Evolutionary conservation across 2,888 invertebrate genomes (phyloP).

Genomic region (Idaea biselata): DNA sequence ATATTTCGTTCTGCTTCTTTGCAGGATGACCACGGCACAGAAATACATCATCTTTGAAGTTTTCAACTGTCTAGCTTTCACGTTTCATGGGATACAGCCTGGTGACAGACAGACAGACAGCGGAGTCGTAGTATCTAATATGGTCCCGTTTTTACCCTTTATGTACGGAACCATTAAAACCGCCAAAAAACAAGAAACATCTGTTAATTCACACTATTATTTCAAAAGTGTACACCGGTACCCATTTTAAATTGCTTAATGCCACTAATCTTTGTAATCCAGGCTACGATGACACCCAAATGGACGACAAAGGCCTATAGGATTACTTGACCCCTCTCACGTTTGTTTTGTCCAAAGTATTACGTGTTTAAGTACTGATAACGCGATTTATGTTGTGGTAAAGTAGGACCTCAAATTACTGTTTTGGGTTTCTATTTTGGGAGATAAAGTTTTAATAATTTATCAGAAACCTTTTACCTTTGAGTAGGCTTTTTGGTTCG

Average conservation of each 20-base stretch:
- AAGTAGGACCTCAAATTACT: slow-evolving; percentile 13
- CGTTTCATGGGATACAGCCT: no score
- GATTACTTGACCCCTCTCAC: slow-evolving; percentile 27
- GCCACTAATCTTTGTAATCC: slow-evolving; percentile 29
- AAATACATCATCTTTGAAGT: no score
- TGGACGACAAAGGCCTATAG: slow-evolving; percentile 24
- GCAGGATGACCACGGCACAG: no score
- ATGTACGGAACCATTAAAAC: no score
- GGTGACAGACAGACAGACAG: no score
- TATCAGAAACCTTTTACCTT: background rate
- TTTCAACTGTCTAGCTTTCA: no score
- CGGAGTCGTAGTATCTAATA: no score
- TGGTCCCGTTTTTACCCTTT: no score
- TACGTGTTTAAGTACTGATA: slow-evolving; percentile 33
- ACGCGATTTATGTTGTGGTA: slow-evolving; percentile 24
- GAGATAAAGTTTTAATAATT: background rate
- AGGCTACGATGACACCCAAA: slow-evolving; percentile 26
- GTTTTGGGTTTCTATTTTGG: background rate
- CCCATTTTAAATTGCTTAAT: slow-evolving; percentile 23
- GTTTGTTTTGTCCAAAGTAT: slow-evolving; percentile 4
- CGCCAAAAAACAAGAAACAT: background rate
- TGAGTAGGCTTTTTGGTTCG: background rate
- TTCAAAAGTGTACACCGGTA: background rate
- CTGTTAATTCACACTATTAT: background rate
- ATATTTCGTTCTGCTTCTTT: no score